Evolutionary conservation across 2,888 invertebrate genomes (phyloP).

Genomic region (Abscondita cerata): DNA sequence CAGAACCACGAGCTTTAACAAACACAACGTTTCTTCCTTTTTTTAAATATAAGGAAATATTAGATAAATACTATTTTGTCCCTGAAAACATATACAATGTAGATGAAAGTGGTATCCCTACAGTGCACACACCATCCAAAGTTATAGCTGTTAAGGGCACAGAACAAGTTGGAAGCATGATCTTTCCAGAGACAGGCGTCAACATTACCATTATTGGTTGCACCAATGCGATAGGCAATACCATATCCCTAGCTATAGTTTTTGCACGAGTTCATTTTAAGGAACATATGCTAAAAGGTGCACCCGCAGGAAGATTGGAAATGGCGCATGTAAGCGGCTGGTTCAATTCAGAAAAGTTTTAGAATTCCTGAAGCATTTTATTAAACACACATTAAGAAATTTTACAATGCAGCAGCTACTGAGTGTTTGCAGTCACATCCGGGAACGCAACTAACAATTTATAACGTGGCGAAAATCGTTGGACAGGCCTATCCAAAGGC

Average conservation of each 20-base stretch:
- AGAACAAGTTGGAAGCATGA: slow-evolving; percentile 43
- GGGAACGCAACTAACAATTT: neutral
- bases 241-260: neutral
- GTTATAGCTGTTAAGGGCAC: slow-evolving; percentile 41
- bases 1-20: neutral
- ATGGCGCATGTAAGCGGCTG: slow-evolving; percentile 27
- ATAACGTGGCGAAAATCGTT: neutral
- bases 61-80: neutral
- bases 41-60: slow-evolving; percentile 6
- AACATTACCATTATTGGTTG: slow-evolving; percentile 37
- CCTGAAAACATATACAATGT: slow-evolving; percentile 38
- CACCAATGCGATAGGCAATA: slow-evolving; percentile 39
- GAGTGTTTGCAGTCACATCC: neutral
- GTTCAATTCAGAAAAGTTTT: slow-evolving; percentile 34
- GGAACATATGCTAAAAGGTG: neutral
- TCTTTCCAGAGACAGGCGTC: slow-evolving; percentile 34
- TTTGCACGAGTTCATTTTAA: slow-evolving; percentile 1
- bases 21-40: neutral
- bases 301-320: neutral
- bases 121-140: slow-evolving; percentile 44
- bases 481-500: slow-evolving; percentile 1
- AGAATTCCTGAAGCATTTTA: neutral
- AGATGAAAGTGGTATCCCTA: slow-evolving; percentile 40
- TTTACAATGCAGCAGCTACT: slow-evolving; percentile 1
- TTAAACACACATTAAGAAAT: neutral